Evolutionary conservation across 2,888 invertebrate genomes (phyloP).

Genomic region (Ophion ellenae): DNA sequence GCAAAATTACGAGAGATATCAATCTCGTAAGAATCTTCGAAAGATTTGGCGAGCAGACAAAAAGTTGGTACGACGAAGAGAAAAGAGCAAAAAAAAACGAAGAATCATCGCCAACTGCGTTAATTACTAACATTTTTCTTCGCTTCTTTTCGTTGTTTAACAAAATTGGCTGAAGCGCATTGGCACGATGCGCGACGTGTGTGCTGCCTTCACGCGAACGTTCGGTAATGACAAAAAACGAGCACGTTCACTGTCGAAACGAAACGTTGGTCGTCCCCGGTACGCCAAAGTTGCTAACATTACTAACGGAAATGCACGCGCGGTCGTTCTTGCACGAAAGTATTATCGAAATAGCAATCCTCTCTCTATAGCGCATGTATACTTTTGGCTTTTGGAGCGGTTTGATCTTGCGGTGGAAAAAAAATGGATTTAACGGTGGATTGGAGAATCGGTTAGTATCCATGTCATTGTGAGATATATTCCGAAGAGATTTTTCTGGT

Average conservation of each 20-base stretch:
- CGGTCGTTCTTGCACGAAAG: neutral
- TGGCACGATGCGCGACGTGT: neutral
- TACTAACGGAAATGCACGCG: slow-evolving; percentile 12
- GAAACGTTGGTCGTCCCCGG: neutral
- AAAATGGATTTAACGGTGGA: slow-evolving; percentile 34
- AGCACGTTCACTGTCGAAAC: slow-evolving; percentile 12
- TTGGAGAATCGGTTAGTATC: slow-evolving; percentile 66
- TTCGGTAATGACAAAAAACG: neutral
- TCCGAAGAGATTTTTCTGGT: slow-evolving; percentile 26
- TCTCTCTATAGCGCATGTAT: slow-evolving; percentile 9
- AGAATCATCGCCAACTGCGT: neutral
- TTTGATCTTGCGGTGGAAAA: neutral
- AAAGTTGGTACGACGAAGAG: neutral
- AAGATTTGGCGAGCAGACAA: neutral
- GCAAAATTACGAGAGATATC: neutral
- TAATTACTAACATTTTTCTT: neutral
- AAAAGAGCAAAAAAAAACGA: neutral
- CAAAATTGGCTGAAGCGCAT: neutral
- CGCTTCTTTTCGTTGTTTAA: slow-evolving; percentile 10
- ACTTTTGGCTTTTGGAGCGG: neutral
- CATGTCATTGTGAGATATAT: slow-evolving; percentile 65
- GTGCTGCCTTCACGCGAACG: neutral
- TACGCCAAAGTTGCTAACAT: neutral
- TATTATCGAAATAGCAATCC: neutral
- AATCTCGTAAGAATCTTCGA: neutral